Conservation (phyloP, 35 echinoderm and acorn worm genomes). For the Eucidaris tribuloides region DNA sequence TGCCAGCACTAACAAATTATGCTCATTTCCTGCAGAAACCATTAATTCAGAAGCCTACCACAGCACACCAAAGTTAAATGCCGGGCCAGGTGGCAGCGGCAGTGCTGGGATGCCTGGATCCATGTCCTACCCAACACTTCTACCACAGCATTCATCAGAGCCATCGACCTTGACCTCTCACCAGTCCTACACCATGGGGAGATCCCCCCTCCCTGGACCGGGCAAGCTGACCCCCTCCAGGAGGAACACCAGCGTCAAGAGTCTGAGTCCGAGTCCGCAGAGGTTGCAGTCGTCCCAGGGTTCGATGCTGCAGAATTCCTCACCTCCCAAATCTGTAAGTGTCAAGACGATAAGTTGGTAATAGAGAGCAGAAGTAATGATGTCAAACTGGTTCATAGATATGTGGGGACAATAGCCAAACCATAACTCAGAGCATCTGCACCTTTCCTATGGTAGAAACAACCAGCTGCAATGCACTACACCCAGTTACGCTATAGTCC, state of each 20-base stretch:
- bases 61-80: conserved; percentile 38
- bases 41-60: conserved; percentile 35
- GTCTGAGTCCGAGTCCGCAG: not conserved
- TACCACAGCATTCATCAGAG: not conserved
- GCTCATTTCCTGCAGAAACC: no score
- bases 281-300: conserved; percentile 8
- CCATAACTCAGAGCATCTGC: no score
- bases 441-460: no score
- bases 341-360: no score
- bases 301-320: not conserved
- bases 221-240: not conserved
- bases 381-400: no score
- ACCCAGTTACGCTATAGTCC: no score
- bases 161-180: not conserved
- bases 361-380: no score
- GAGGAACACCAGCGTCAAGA: not conserved
- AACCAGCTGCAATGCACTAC: no score
- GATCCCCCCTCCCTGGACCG: not conserved
- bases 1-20: no score
- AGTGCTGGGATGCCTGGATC: not conserved
- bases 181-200: not conserved
- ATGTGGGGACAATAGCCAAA: no score
- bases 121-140: conserved; percentile 5
- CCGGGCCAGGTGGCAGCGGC: not conserved
- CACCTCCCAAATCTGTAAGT: not conserved